These are phyloP conservation scores for Coccyzus lansbergi DNA, from an alignment of 2,797 vertebrate genomes.

Conservation along the genomic window DNA sequence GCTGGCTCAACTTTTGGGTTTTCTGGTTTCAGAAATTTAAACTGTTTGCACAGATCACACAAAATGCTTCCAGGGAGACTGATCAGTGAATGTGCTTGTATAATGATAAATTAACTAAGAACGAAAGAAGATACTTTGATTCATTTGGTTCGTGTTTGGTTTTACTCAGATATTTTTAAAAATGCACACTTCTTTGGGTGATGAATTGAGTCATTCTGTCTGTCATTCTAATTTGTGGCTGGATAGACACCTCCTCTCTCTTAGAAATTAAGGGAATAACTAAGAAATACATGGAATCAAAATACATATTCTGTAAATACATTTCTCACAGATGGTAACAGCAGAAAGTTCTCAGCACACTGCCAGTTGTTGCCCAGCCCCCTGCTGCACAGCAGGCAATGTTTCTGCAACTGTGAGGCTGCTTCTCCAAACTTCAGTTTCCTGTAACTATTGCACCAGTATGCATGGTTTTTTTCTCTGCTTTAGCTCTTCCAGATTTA, in stretches of 20 bases:
- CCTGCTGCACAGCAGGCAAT: background rate
- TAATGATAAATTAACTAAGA: background rate
- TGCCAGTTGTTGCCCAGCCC: background rate
- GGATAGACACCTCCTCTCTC: background rate
- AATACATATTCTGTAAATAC: background rate
- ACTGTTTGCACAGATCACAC: background rate
- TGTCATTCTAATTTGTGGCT: background rate
- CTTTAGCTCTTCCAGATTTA: background rate
- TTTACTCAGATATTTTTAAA: background rate
- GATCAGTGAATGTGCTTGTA: background rate
- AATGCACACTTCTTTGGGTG: background rate
- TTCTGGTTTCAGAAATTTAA: background rate
- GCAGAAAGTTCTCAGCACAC: background rate
- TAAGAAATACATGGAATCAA: background rate
- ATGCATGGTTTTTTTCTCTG: fast-evolving
- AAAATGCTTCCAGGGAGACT: background rate
- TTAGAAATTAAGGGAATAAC: background rate
- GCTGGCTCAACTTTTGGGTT: background rate
- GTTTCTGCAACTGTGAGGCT: background rate
- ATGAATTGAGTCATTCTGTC: background rate
- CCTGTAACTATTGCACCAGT: background rate
- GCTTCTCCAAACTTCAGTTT: background rate
- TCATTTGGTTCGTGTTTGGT: background rate
- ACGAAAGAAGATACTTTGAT: background rate
- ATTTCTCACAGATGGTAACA: background rate